A percentile compares a stretch with the other conserved stretches of the same genome.
phyloP scores from a whole-genome alignment of 1,140 invertebrate species.

The Penaeus chinensis region DNA sequence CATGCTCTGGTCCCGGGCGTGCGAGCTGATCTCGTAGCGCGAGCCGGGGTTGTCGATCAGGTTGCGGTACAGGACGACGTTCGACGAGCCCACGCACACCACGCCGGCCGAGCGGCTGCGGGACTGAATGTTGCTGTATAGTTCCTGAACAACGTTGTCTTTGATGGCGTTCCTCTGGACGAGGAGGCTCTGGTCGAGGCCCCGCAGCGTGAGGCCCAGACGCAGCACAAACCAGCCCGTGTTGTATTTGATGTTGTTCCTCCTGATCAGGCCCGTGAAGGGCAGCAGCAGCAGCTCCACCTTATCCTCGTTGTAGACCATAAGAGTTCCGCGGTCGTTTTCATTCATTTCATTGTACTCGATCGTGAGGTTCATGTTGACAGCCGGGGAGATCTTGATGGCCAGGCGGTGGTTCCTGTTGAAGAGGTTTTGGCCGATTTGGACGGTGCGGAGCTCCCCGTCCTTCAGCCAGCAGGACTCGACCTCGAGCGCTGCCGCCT shows the following conservation, averaged over 20 bases:
- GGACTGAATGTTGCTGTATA: slow-evolving; percentile 84
- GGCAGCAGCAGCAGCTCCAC: slow-evolving; percentile 77
- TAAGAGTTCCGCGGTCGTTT: slow-evolving; percentile 84
- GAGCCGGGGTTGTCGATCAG: slow-evolving; percentile 92
- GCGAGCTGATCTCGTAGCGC: slow-evolving; percentile 93
- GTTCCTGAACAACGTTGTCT: slow-evolving; percentile 88
- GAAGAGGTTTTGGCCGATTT: slow-evolving; percentile 89
- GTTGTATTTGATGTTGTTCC: slow-evolving; percentile 92
- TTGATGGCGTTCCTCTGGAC: slow-evolving; percentile 91
- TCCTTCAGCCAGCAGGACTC: slow-evolving; percentile 79
- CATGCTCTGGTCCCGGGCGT: slow-evolving; percentile 92
- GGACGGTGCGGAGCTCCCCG: slow-evolving; percentile 69
- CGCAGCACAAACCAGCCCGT: slow-evolving; percentile 87
- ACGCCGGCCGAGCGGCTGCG: slow-evolving; percentile 89
- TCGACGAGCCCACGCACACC: slow-evolving; percentile 86
- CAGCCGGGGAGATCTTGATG: slow-evolving; percentile 83
- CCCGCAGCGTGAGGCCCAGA: slow-evolving; percentile 83
- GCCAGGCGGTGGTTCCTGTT: slow-evolving; percentile 80
- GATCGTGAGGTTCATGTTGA: slow-evolving; percentile 83
- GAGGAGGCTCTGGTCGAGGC: slow-evolving; percentile 78
- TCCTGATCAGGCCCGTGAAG: slow-evolving; percentile 80
- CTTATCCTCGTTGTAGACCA: slow-evolving; percentile 87
- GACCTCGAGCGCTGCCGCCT: slow-evolving; percentile 81
- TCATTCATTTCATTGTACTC: slow-evolving; percentile 89
- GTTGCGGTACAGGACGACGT: slow-evolving; percentile 90